Percentiles rank a stretch among this genome's conserved stretches.
Evolutionary conservation across 2,888 invertebrate genomes (phyloP).

Genomic region (Limenitis camilla): DNA sequence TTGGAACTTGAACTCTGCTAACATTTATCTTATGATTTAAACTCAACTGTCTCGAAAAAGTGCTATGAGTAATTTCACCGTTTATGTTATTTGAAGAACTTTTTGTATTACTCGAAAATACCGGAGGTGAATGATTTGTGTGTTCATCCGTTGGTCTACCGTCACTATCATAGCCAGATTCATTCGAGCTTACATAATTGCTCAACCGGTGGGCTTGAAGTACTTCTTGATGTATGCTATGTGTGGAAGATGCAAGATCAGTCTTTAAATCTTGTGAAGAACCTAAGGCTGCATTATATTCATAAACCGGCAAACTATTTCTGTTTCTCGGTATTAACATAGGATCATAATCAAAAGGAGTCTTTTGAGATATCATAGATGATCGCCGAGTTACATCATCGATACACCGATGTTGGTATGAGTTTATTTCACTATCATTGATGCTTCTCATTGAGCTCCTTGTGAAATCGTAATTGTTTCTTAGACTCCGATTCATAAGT

Average conservation of each 20-base stretch:
- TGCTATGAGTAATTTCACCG: slow-evolving; percentile 47
- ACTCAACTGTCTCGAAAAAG: slow-evolving; percentile 61
- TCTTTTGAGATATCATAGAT: slow-evolving; percentile 64
- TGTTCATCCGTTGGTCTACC: slow-evolving; percentile 76
- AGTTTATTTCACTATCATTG: slow-evolving; percentile 51
- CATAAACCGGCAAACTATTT: slow-evolving; percentile 69
- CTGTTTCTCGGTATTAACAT: slow-evolving; percentile 67
- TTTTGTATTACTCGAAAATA: slow-evolving; percentile 64
- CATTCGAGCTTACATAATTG: slow-evolving; percentile 87
- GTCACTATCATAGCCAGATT: slow-evolving; percentile 89
- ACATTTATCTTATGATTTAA: slow-evolving; percentile 64
- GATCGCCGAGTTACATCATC: slow-evolving; percentile 58
- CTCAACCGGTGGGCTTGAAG: slow-evolving; percentile 77
- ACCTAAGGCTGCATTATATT: slow-evolving; percentile 56
- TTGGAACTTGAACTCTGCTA: slow-evolving; percentile 56
- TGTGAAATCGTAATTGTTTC: slow-evolving; percentile 54
- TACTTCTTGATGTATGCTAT: slow-evolving; percentile 75
- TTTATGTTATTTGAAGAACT: slow-evolving; percentile 40
- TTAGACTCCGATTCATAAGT: slow-evolving; percentile 53
- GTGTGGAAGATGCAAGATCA: slow-evolving; percentile 60
- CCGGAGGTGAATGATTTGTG: slow-evolving; percentile 71
- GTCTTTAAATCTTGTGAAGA: slow-evolving; percentile 58
- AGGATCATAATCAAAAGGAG: slow-evolving; percentile 64
- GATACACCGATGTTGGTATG: slow-evolving; percentile 43
- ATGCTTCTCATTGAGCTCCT: slow-evolving; percentile 64